A percentile compares a stretch with the other conserved stretches of the same genome.
phyloP scores from a whole-genome alignment of 2,113 vertebrate species.

The Lophura nycthemera region DNA sequence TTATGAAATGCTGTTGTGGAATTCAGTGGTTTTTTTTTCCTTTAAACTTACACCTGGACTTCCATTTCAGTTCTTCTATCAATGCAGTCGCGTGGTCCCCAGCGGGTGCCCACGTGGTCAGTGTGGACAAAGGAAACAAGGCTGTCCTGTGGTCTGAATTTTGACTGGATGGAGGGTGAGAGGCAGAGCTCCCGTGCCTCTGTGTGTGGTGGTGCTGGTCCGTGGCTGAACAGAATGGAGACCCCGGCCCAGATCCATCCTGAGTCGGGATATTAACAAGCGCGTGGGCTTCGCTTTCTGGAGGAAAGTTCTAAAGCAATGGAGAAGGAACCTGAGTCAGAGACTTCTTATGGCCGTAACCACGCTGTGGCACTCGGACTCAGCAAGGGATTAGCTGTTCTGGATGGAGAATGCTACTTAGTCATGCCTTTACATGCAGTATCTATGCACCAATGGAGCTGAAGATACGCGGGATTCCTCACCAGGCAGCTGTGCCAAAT shows the following conservation, averaged over 20 bases:
- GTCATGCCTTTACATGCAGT: constrained; percentile 59
- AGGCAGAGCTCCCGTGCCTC: background rate
- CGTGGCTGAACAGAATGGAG: background rate
- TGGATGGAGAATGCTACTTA: constrained; percentile 52
- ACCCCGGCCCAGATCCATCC: background rate
- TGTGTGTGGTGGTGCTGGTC: background rate
- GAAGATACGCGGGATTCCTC: background rate
- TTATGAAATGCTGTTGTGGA: background rate
- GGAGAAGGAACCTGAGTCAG: constrained; percentile 35
- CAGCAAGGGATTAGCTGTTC: background rate
- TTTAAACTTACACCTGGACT: background rate
- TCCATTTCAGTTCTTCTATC: constrained; percentile 86
- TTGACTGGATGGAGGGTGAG: constrained; percentile 65
- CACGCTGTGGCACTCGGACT: background rate
- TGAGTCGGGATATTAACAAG: background rate
- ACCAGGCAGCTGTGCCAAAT: constrained; percentile 66
- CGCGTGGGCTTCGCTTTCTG: background rate
- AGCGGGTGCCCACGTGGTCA: constrained; percentile 87
- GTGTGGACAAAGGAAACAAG: constrained; percentile 94
- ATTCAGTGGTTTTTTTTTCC: background rate
- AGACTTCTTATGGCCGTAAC: background rate
- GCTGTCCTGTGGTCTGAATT: constrained; percentile 94
- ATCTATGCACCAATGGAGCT: constrained; percentile 53
- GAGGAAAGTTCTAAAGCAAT: background rate
- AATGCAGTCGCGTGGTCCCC: constrained; percentile 95